Base-by-base conservation (phyloP, 2,888 invertebrate species). In the Drosophila seclusa region DNA sequence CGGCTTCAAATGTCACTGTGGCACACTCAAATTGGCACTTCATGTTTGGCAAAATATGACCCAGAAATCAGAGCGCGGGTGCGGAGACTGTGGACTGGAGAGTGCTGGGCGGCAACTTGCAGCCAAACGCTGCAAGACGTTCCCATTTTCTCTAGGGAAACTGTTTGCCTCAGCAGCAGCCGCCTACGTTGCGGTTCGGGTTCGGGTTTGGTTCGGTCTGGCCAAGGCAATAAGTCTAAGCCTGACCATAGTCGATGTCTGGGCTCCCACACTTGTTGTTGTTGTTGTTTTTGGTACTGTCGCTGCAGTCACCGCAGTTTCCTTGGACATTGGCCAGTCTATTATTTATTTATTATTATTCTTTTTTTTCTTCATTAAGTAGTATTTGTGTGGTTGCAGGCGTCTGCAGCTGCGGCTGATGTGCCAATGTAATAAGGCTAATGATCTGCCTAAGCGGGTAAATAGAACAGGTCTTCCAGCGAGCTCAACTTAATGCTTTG, bases 1-100 rank as follows among this genome's bases (percentile, higher is more conserved):
- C 76, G 78, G 87, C 84, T 83, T 85, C 89, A 89, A 89, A 84
- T 85, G 82, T 83, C 85, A 88, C 72, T 83, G 59, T 36, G 57
- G 40, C 76, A 54, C 78, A 81, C 61, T 80, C 78, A 72, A 73
- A 73, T 77, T 73, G 78, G 78, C 78, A 81, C 83, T 83, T 68
- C 62, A 74, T 80, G 77, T 82, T 79, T 74, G 82, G 68, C 82
- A 84, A 87, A 89, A 87, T 78, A 83, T 85, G 89, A 87, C 85
- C 87, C 87, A 85, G 87, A 88, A 88, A 85, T 86, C 74, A 72
- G 72, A 79, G 78, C 63, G 78, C 73, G 68, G 67, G 71, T 66
- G 71, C 68, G 69, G 49, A 66, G 80, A 69, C 64, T 59, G 49
- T 24, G 58, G 54, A 34, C 36, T 36, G 55, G 62, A 76, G 73